Conservation (phyloP, 64 coral and sea anemone genomes). For the Pocillopora damicornis region DNA sequence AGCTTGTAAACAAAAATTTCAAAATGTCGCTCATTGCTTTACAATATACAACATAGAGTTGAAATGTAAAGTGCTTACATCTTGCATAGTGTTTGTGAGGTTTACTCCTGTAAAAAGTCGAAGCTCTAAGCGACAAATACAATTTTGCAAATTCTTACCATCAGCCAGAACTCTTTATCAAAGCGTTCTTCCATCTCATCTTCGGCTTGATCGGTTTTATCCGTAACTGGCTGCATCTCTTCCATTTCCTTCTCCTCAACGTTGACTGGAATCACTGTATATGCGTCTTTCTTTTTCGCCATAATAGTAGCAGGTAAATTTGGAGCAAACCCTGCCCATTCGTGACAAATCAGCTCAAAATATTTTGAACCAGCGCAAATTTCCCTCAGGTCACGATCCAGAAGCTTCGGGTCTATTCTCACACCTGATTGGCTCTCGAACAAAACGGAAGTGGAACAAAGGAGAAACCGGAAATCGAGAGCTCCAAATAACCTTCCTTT, state of each 20-base stretch:
- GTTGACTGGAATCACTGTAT: slow-evolving; percentile 32
- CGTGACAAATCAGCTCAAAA: neutral
- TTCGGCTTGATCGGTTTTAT: neutral
- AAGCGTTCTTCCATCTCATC: slow-evolving; percentile 22
- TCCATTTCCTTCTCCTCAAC: slow-evolving; percentile 41
- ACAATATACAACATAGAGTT: too few species aligned
- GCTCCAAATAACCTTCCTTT: neutral
- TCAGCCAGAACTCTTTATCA: slow-evolving; percentile 27
- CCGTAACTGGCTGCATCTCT: neutral
- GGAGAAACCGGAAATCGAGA: neutral
- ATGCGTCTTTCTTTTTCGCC: slow-evolving; percentile 15
- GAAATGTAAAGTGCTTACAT: too few species aligned
- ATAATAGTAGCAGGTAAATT: neutral
- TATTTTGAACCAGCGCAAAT: neutral
- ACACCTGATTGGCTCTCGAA: slow-evolving; percentile 8
- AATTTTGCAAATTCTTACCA: neutral
- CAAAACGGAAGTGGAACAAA: neutral
- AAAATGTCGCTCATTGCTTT: too few species aligned
- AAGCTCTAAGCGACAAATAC: too few species aligned
- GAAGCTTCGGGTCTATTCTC: neutral
- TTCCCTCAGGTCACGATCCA: neutral
- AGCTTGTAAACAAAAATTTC: too few species aligned
- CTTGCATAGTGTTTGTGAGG: too few species aligned
- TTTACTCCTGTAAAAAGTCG: too few species aligned
- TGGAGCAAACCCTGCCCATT: neutral